Percentiles rank a stretch among this genome's conserved stretches.
phyloP scores from a whole-genome alignment of 2,113 vertebrate genomes.

The Oncorhynchus kisutch region DNA sequence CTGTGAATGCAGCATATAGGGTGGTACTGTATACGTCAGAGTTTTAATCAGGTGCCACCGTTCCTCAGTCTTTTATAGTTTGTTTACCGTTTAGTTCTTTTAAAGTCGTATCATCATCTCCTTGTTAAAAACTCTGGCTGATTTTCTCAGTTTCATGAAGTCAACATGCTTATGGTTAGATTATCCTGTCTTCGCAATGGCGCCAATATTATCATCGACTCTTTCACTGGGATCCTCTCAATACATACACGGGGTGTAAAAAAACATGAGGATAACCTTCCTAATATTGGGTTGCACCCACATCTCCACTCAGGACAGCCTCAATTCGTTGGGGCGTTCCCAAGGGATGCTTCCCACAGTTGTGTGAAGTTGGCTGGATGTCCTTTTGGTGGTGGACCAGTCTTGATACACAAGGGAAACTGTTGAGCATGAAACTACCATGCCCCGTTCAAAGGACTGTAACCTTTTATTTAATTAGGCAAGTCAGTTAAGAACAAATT shows the following conservation, averaged over 20 bases:
- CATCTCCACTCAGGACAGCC: no score
- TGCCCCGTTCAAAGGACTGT: no score
- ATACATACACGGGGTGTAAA: background rate
- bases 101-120: background rate
- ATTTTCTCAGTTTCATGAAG: background rate
- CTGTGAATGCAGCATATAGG: conserved; percentile 20
- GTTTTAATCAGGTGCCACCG: background rate
- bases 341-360: no score
- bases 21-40: background rate
- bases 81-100: background rate
- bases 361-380: no score
- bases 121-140: background rate
- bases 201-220: no score
- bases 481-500: no score
- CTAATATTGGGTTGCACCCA: background rate
- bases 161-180: background rate
- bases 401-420: no score
- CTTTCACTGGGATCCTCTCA: no score
- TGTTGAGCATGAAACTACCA: no score
- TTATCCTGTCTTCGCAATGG: background rate
- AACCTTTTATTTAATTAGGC: no score
- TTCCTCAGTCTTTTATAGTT: background rate
- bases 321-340: no score
- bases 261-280: background rate
- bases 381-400: no score